Conservation (phyloP, 2,797 vertebrate species). For the Coracias cyanogaster region DNA sequence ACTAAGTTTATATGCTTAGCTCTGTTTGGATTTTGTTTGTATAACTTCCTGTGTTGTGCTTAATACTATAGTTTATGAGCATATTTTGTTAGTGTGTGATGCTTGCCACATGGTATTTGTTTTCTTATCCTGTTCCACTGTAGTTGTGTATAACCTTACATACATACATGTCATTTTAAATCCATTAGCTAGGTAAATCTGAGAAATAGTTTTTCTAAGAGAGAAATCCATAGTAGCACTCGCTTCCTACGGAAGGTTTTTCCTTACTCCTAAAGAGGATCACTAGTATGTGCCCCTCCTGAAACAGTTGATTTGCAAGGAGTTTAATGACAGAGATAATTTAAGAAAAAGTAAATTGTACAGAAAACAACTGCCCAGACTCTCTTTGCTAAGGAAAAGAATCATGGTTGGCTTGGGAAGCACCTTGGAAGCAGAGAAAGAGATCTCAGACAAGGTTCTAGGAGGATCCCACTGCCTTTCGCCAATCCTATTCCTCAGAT, state of each 20-base stretch:
- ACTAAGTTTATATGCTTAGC: background rate
- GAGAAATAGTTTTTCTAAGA: background rate
- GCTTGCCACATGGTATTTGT: background rate
- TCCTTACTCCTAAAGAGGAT: background rate
- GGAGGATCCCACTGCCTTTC: background rate
- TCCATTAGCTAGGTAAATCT: background rate
- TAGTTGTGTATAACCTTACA: background rate
- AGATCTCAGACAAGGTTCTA: background rate
- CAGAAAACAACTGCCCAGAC: background rate
- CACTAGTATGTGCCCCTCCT: too few relatives aligned
- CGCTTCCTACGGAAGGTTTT: background rate
- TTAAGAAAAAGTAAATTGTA: background rate
- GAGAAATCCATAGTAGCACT: accelerated
- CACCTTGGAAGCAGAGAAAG: background rate
- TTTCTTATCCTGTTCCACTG: background rate
- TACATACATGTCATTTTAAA: background rate
- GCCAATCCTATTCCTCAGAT: background rate
- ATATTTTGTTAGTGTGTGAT: background rate
- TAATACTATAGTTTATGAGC: background rate
- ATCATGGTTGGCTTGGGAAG: background rate
- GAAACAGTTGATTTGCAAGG: background rate
- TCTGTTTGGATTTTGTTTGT: background rate
- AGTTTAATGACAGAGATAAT: background rate
- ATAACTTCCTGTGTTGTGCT: background rate
- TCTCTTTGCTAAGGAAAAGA: background rate